These are phyloP conservation scores for Phymorhynchus buccinoides DNA, from an alignment of 1,140 invertebrate genomes.

Conservation along the genomic window DNA sequence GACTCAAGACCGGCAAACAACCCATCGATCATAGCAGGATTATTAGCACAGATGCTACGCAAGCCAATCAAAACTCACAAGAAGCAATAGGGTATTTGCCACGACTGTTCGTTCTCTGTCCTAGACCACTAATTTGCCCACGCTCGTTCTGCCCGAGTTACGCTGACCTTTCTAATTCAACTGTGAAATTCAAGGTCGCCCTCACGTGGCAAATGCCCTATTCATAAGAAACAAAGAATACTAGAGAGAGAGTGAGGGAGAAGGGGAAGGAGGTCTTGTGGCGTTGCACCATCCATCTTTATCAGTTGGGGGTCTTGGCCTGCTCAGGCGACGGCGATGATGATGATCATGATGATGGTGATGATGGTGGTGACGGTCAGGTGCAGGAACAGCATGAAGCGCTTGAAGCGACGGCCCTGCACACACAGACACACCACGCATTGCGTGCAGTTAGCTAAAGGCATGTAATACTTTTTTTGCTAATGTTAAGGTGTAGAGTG, in stretches of 20 bases:
- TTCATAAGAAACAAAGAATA: not conserved
- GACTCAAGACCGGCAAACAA: not conserved
- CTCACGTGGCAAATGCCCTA: too few relatives aligned
- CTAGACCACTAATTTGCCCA: too few relatives aligned
- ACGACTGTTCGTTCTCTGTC: too few relatives aligned
- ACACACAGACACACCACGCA: not conserved
- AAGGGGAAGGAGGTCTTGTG: not conserved
- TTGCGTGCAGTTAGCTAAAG: too few relatives aligned
- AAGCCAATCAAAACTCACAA: not conserved
- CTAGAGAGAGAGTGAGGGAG: constrained; percentile 5
- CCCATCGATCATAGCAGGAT: not conserved
- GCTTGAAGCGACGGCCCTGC: constrained; percentile 67
- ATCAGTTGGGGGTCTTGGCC: not conserved
- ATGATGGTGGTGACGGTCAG: constrained; percentile 65
- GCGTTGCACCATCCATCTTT: not conserved
- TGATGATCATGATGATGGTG: constrained; percentile 65
- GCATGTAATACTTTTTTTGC: too few relatives aligned
- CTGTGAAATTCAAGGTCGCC: too few relatives aligned
- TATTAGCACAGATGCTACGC: not conserved
- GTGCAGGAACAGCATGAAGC: constrained; percentile 64
- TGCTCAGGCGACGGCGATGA: constrained; percentile 62
- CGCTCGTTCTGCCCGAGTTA: too few relatives aligned
- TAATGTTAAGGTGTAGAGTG: too few relatives aligned
- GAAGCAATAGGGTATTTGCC: too few relatives aligned
- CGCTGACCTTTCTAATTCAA: too few relatives aligned